phyloP scores from a whole-genome alignment of 1,140 invertebrate species.

The Ruditapes philippinarum region DNA sequence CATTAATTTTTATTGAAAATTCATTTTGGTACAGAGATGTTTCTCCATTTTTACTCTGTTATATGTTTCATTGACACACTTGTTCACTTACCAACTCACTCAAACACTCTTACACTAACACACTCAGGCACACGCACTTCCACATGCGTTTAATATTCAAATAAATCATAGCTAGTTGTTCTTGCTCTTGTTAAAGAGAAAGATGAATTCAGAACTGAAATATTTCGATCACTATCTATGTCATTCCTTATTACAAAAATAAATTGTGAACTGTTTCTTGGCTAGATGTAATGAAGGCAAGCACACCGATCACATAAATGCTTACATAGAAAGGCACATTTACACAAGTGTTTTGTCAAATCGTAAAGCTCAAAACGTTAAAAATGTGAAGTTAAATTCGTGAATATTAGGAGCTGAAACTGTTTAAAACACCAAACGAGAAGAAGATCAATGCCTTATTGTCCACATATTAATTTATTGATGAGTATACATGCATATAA shows the following conservation, averaged over 20 bases:
- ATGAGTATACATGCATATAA: too few species aligned
- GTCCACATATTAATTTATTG: too few species aligned
- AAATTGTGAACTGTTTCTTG: neutral
- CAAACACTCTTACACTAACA: neutral
- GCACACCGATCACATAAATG: too few species aligned
- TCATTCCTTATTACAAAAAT: neutral
- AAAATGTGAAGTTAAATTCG: too few species aligned
- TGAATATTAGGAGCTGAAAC: too few species aligned
- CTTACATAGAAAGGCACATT: too few species aligned
- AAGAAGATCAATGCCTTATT: too few species aligned
- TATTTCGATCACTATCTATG: neutral
- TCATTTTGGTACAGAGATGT: neutral
- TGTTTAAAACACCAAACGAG: too few species aligned
- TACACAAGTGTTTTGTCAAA: too few species aligned
- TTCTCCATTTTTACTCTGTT: neutral
- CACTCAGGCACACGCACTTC: neutral
- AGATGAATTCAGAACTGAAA: neutral
- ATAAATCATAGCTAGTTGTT: neutral
- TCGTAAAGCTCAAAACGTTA: too few species aligned
- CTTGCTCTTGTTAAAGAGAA: neutral
- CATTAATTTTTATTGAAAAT: too few species aligned
- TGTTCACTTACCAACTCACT: neutral
- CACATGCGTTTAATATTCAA: neutral
- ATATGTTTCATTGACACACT: neutral
- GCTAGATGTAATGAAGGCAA: too few species aligned